These are phyloP conservation scores for Circaetus gallicus DNA, from an alignment of 2,113 vertebrate species.

Conservation along the genomic window DNA sequence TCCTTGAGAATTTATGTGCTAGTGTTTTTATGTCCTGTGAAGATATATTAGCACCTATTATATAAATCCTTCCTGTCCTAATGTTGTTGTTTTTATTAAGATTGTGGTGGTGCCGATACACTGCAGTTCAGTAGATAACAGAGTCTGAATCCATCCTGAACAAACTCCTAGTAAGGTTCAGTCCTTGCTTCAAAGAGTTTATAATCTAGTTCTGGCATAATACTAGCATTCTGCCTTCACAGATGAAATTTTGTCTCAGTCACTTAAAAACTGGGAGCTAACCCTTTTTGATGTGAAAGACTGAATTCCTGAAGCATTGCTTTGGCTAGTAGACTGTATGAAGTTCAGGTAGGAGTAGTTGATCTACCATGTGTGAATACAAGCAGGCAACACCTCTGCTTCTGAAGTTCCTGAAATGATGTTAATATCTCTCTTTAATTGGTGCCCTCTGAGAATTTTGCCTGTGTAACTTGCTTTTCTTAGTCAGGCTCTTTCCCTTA, in stretches of 20 bases:
- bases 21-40: not conserved
- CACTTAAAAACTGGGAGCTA: not conserved
- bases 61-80: not conserved
- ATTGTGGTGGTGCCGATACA: not conserved
- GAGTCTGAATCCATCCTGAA: not conserved
- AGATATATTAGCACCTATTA: not conserved
- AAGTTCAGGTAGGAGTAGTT: not conserved
- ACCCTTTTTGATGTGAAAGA: not conserved
- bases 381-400: not conserved
- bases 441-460: not conserved
- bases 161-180: not conserved
- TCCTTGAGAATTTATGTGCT: not conserved
- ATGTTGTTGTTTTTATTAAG: not conserved
- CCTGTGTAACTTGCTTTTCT: not conserved
- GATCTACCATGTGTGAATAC: not conserved
- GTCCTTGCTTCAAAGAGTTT: not conserved
- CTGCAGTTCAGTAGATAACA: not conserved
- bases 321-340: not conserved
- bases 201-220: not conserved
- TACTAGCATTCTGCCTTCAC: rapidly evolving
- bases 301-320: not conserved
- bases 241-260: not conserved
- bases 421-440: not conserved
- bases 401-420: not conserved
- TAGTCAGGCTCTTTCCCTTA: not conserved